Evolutionary conservation across 2,888 invertebrate species (phyloP).

Genomic region (Pammene fasciana): DNA sequence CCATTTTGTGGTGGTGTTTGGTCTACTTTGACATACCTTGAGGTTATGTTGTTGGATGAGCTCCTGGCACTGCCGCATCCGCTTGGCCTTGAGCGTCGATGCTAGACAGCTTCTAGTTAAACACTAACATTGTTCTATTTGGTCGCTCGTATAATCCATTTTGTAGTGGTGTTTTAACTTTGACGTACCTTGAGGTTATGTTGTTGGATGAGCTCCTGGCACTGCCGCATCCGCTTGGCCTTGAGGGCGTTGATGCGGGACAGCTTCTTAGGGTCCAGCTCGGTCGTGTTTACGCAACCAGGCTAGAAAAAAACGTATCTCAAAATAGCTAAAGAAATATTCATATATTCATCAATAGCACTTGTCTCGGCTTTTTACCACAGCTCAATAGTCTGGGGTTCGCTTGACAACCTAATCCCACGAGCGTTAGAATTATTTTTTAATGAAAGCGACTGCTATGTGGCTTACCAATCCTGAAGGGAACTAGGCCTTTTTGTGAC

Average conservation of each 20-base stretch:
- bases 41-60: slow-evolving; percentile 67
- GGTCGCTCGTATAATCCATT: too few relatives aligned
- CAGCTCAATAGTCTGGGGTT: too few relatives aligned
- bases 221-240: slow-evolving; percentile 62
- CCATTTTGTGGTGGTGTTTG: too few relatives aligned
- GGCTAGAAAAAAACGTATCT: slow-evolving; percentile 85
- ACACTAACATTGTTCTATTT: not conserved
- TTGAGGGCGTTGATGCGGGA: slow-evolving; percentile 86
- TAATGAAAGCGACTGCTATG: too few relatives aligned
- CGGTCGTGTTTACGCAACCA: slow-evolving; percentile 99
- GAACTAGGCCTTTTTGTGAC: too few relatives aligned
- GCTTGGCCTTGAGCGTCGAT: slow-evolving; percentile 69
- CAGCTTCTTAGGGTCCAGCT: slow-evolving; percentile 98
- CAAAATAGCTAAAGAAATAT: not conserved
- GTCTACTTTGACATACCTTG: slow-evolving; percentile 55
- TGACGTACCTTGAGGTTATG: slow-evolving; percentile 67
- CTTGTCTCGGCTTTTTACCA: too few relatives aligned
- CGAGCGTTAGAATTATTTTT: too few relatives aligned
- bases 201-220: slow-evolving; percentile 69
- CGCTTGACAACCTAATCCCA: too few relatives aligned
- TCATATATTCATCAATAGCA: too few relatives aligned
- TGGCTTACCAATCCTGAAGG: too few relatives aligned
- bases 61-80: slow-evolving; percentile 68
- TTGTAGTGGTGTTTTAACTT: too few relatives aligned
- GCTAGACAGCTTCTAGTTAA: slow-evolving; percentile 95